Base-by-base conservation (phyloP, 2,113 vertebrate genomes). In the Neolamprologus sp. region DNA sequence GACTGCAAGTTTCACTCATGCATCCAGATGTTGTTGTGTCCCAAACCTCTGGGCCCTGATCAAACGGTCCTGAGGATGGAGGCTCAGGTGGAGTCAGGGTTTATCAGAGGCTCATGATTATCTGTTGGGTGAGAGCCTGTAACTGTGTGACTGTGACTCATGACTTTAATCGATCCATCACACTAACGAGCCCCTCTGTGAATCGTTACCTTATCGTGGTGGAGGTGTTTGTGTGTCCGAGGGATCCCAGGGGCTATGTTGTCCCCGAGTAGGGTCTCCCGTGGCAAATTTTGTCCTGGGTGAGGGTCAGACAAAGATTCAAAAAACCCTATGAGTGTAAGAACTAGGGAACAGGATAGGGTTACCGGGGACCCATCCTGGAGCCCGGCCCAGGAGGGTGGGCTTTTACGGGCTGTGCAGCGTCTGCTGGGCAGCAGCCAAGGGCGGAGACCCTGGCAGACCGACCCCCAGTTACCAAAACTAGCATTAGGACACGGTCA, bases 181-280 rank as follows among this genome's bases (percentile, higher is more conserved):
- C 8, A 4, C 0, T 17, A 6, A 30, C 1, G 26, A 60, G 57
- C 26, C 26, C 57, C 14, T 30, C 26, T 57, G 23, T 57, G 54
- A 57, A 55, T 55, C 54, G 0, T 21, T 55, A 8, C 12, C 54
- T 14, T 26, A 30, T 30, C 0, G 2, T 9, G 57, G 14, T 60
- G 14, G 21, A 17, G 14, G 0, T 30, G 8, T 30, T 10, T 60
- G 57, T 0, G 53, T 54, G n/a, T 54, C 0, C 3, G 5, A 2
- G 23, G 13, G 55, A 16, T 58, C 23, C 55, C 26, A 0, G 55
- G 55, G 55, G 55, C 55, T 14, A 0, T 55, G 0, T 57, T 14
- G 23, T 0, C 23, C 54, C 23, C 4, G 0, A 0, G 55, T 58
- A 28, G 55, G 0, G 23, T 58, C 23, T 1, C 1, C 21, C 0